phyloP scores from a whole-genome alignment of 2,113 vertebrate genomes.

The Phaethon lepturus region DNA sequence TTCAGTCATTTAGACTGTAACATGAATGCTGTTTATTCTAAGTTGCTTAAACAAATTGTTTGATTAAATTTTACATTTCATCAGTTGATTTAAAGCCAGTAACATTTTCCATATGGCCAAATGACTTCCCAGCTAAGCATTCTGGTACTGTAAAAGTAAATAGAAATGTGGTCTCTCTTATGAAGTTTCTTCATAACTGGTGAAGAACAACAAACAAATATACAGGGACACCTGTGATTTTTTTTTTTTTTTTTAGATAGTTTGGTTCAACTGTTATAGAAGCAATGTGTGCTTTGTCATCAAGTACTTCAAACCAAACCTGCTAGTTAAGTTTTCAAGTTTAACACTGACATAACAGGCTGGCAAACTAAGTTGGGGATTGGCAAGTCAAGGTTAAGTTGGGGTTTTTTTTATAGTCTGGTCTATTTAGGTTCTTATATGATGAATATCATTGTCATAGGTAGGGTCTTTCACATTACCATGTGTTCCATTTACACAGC shows the following conservation, averaged over 20 bases:
- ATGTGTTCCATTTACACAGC: neutral
- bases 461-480: neutral
- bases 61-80: neutral
- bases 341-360: neutral
- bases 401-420: neutral
- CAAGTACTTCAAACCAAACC: neutral
- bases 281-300: neutral
- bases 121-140: neutral
- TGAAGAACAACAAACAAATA: neutral
- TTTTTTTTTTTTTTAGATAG: neutral
- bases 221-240: neutral
- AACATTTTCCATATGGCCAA: neutral
- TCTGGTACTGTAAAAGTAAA: neutral
- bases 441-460: neutral
- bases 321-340: neutral
- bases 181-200: neutral
- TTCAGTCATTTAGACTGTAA: neutral
- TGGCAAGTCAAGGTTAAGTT: neutral
- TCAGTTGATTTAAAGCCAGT: neutral
- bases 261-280: neutral
- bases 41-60: neutral
- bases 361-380: neutral
- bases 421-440: neutral
- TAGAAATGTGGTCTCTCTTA: neutral
- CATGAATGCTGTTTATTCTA: neutral